Conservation (phyloP, 1,140 invertebrate species). For the Bombyx mandarina region DNA sequence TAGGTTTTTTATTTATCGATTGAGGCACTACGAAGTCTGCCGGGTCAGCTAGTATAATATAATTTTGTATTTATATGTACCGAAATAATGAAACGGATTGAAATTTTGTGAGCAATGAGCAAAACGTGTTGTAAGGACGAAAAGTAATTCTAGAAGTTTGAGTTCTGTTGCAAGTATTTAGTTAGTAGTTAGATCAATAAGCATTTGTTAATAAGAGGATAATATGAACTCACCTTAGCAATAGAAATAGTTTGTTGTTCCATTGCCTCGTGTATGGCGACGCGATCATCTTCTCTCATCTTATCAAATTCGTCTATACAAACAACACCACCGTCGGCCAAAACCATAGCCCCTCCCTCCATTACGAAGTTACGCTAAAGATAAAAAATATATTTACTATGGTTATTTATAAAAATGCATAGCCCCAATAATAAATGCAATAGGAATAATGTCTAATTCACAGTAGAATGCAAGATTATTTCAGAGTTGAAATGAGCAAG, state of each 20-base stretch:
- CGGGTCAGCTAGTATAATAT: too few species aligned
- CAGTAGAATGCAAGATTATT: too few species aligned
- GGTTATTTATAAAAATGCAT: neutral
- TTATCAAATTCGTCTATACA: conserved; percentile 99
- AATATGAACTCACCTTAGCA: conserved; percentile 83
- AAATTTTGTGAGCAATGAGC: too few species aligned
- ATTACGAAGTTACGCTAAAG: conserved; percentile 95
- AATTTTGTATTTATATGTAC: conserved; percentile 79
- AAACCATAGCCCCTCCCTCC: conserved; percentile 99
- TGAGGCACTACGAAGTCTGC: too few species aligned
- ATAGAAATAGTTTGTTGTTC: conserved; percentile 99
- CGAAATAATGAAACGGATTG: conserved; percentile 74
- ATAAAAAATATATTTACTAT: neutral
- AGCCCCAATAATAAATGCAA: neutral
- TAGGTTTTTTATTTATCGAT: too few species aligned
- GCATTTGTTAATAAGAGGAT: too few species aligned
- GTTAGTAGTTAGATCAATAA: too few species aligned
- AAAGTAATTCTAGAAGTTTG: too few species aligned
- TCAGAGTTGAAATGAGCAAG: too few species aligned
- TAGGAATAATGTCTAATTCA: neutral
- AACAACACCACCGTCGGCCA: conserved; percentile 98
- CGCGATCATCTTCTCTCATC: conserved; percentile 99
- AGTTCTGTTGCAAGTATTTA: too few species aligned
- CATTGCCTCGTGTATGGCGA: conserved; percentile 99
- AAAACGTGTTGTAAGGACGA: too few species aligned